Percentiles rank a stretch among this genome's conserved stretches.
These are phyloP conservation scores for Chironomus riparius DNA, from an alignment of 2,888 invertebrate species.

Conservation along the genomic window DNA sequence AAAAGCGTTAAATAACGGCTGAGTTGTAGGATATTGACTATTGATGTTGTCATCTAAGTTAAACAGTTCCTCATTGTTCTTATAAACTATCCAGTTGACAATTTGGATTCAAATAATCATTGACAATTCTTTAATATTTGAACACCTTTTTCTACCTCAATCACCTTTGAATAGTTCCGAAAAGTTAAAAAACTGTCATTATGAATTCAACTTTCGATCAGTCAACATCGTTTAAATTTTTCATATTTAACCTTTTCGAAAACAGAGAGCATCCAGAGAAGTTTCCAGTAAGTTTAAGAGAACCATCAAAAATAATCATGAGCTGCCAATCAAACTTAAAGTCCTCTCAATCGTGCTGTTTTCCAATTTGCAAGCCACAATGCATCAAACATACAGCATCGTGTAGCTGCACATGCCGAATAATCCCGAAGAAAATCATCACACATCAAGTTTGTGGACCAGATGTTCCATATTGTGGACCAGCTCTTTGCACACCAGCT, in stretches of 20 bases:
- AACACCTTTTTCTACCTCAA: not conserved
- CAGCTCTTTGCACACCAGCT: not conserved
- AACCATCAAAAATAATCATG: not conserved
- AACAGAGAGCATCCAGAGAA: not conserved
- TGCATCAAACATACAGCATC: too few relatives aligned
- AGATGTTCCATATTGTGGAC: constrained; percentile 10
- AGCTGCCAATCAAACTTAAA: not conserved
- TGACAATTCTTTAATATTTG: too few relatives aligned
- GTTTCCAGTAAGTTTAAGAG: not conserved
- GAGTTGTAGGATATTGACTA: too few relatives aligned
- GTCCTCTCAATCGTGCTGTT: too few relatives aligned
- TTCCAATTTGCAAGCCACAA: too few relatives aligned
- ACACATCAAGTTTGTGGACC: constrained; percentile 15
- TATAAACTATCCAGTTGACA: too few relatives aligned
- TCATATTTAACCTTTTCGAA: too few relatives aligned
- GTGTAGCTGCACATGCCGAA: not conserved
- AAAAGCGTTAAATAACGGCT: too few relatives aligned
- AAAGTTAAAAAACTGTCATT: not conserved
- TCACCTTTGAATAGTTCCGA: not conserved
- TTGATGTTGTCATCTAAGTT: too few relatives aligned
- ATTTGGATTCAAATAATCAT: too few relatives aligned
- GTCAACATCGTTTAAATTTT: too few relatives aligned
- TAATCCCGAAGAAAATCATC: not conserved
- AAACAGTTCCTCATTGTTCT: too few relatives aligned
- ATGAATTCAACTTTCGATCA: not conserved